Evolutionary conservation across 2,888 invertebrate species (phyloP), one percentile per base, ranked within the genome.

Genomic region (Barypeithes pellucidus): DNA sequence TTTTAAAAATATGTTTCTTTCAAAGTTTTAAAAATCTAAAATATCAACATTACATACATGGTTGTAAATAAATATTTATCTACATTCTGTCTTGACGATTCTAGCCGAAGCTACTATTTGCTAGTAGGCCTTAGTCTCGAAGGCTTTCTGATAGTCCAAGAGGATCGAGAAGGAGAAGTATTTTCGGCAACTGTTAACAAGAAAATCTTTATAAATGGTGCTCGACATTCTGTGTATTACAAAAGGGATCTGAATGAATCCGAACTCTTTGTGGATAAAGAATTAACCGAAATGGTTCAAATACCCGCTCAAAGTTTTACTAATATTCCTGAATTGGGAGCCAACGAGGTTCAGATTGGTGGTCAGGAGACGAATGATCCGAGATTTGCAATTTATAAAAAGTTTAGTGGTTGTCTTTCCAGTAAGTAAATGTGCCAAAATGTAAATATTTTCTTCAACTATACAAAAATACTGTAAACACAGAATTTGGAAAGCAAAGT

Each of bases 331-430:
- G 92, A 93, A 78, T 86, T 89, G 54, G 92, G 94, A 8, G 90
- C 92, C 14, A 94, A 94, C 83, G 95, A 95, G 81, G 94, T 95
- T 9, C 95, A 95, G 84, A 91, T 96, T 65, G 95, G 95, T 11
- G 96, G 96, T 22, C 90, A 95, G 14, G 95, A 94, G 80, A 94
- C 95, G 4, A 93, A 92, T 3, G 95, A 95, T 83, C 92, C 93
- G 3, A 89, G 95, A 77, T 92, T 96, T 79, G 91, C 91, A 74
- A 92, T 93, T 72, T 96, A 94, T 82, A 95, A 94, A 82, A 94
- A 94, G 78, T 96, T 95, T 85, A 94, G 93, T 81, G 96, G 96
- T 68, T 96, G 96, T 85, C 88, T 96, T 75, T 95, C 96, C 76
- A 96, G 96, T 96, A 87, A 90, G 92, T 43, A 12, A 29, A 29